These are phyloP conservation scores for Buteo buteo DNA, from an alignment of 2,113 vertebrate genomes.

Conservation along the genomic window DNA sequence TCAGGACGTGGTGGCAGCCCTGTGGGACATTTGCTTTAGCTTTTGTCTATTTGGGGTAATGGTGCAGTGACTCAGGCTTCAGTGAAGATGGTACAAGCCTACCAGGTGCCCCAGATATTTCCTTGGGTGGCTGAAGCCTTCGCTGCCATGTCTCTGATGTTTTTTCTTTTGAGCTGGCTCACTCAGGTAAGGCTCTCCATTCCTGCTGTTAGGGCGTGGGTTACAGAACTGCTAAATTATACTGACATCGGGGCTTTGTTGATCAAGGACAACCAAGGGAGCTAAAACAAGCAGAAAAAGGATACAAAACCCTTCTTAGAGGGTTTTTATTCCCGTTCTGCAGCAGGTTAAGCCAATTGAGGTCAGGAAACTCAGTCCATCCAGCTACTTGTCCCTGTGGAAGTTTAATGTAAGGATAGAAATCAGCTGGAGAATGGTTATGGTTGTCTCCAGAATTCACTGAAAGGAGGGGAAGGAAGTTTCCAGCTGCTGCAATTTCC, in stretches of 20 bases:
- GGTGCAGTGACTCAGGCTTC: background rate
- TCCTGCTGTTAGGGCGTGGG: rapidly evolving
- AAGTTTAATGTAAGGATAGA: background rate
- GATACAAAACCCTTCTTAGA: background rate
- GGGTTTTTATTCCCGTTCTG: background rate
- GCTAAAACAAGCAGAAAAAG: background rate
- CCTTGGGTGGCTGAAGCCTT: background rate
- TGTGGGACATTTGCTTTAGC: background rate
- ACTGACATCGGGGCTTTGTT: background rate
- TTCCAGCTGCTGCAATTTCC: background rate
- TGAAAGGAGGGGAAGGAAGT: background rate
- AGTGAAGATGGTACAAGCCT: background rate
- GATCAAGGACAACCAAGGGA: background rate
- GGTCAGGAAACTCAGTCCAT: background rate
- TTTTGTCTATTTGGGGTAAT: background rate
- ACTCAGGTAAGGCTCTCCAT: background rate
- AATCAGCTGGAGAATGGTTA: background rate
- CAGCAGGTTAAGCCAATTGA: background rate
- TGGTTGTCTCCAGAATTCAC: background rate
- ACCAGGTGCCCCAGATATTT: background rate
- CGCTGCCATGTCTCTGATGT: background rate
- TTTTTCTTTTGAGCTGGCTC: background rate
- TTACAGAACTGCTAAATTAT: background rate
- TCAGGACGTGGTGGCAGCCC: background rate
- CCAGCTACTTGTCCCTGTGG: background rate